Evolutionary conservation across 64 coral and sea anemone genomes (phyloP), one percentile per base, ranked within the genome.

Genomic region (Stichodactyla helianthus): DNA sequence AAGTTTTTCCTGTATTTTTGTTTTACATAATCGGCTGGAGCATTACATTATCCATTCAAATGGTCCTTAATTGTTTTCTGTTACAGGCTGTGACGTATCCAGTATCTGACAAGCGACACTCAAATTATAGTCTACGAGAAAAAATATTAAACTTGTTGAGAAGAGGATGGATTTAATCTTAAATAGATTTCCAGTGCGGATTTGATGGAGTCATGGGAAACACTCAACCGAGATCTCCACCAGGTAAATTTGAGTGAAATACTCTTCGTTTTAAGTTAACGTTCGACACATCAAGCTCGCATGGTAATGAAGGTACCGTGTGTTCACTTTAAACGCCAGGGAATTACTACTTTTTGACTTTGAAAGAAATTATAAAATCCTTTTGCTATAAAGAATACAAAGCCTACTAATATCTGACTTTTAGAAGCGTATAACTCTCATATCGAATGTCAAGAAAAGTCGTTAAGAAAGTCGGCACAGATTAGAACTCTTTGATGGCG

Each of bases 41-140:
- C 68, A 58, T 11, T 4, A 15, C 68, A 31, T 74, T 68, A 20
- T 68, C 63, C 50, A 79, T 79, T 79, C 78, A 53, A 81, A 81
- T 81, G 6, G 10, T 4, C 68, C 22, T 5, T 81, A 53, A 81
- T 81, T 81, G 78, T 81, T 81, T 54, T 81, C 50, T 54, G 78
- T 51, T 81, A 81, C 78, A 81, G 78, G 35, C 35, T 51, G 78
- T 81, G 78, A 81, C 78, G 78, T 81, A 81, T 81, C 6, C n/a
- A n/a, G 18, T 51, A 54, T 53, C 78, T 51, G 52, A 52, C 78
- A 54, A 74, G 68, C 68, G 68, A 10, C 26, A 74, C 68, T 74
- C 68, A 31, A 74, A 81, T 81, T 81, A 52, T 35, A 81, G 35
- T 81, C 78, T 54, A 20, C 78, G 51, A 6, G n/a, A 52, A 81